Evolutionary conservation across 2,797 vertebrate genomes (phyloP), one percentile per base, ranked within the genome.

Genomic region (Spinus pinus): DNA sequence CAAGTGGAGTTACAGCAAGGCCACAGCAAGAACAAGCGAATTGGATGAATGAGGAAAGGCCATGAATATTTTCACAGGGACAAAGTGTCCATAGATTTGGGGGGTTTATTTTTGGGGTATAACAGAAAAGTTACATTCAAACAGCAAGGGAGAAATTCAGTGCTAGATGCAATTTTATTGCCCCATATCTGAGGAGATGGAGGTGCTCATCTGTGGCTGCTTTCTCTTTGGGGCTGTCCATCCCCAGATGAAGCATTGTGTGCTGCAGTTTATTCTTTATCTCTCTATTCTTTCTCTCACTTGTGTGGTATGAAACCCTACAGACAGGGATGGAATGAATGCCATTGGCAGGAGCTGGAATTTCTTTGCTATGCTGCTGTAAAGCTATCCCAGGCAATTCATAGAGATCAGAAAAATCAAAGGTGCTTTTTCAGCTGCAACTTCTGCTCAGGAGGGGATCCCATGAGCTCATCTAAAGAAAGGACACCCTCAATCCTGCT

Each of bases 1-100:
- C 0, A 0, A 86, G n/a, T 0, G 3, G 35, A 65, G 41, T 39
- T 62, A 51, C 49, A 86, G 16, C 33, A 41, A 5, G 11, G 78
- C n/a, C 21, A 5, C 54, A 77, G 31, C 31, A 82, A 70, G 49
- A 42, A 41, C 2, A 4, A 81, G 30, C 51, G 47, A 88, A 77
- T 50, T 0, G 0, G 39, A 50, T 5, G 4, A 2, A n/a, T 20
- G 24, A 62, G 12, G n/a, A 81, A 84, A 67, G 28, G 60, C 53
- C 53, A 65, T 23, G 1, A 41, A 33, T 66, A 66, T 57, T 94
- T 85, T 80, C 75, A 58, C 41, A 30, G 12, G 25, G 18, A 42
- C 31, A 51, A 81, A 53, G 18, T 37, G 6, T 23, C 50, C 46
- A 30, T 3, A 33, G 13, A 31, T 47, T 25, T 7, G 50, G 14